phyloP scores from a whole-genome alignment of 2,888 invertebrate species.

The Lacanobia wlatinum region DNA sequence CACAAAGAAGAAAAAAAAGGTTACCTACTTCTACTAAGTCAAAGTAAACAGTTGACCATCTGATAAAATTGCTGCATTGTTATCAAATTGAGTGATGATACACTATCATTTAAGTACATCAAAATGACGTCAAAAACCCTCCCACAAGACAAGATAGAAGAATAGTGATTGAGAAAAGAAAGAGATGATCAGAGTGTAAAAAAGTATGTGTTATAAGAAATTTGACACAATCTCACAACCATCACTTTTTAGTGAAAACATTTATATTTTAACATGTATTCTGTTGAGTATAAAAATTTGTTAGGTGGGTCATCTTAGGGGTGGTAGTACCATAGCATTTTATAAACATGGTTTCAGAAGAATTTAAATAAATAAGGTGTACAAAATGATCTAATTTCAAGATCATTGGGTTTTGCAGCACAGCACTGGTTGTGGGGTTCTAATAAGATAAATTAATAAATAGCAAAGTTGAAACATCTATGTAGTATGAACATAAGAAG shows the following conservation, averaged over 20 bases:
- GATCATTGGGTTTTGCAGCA: not conserved
- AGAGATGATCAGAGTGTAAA: too few species aligned
- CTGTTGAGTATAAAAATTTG: not conserved
- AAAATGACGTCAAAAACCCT: not conserved
- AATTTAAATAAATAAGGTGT: not conserved
- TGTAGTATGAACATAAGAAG: too few species aligned
- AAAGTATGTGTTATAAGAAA: too few species aligned
- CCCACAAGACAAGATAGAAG: not conserved
- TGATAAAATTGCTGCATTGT: slow-evolving; percentile 12
- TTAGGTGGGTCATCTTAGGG: not conserved
- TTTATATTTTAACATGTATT: too few species aligned
- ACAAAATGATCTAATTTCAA: not conserved
- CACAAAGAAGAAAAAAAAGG: too few species aligned
- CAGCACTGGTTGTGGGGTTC: not conserved
- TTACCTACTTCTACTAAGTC: too few species aligned
- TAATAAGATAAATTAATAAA: too few species aligned
- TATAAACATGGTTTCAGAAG: not conserved
- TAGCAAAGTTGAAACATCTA: too few species aligned
- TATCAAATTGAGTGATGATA: slow-evolving; percentile 3
- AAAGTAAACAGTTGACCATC: not conserved
- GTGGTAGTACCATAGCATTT: not conserved
- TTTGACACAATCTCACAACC: too few species aligned
- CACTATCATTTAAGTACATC: not conserved
- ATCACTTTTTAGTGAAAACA: too few species aligned
- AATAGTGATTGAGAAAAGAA: not conserved